Percentiles rank a stretch among this genome's conserved stretches.
Evolutionary conservation across 2,113 vertebrate genomes (phyloP).

Genomic region (Sinocyclocheilus rhinocerous): DNA sequence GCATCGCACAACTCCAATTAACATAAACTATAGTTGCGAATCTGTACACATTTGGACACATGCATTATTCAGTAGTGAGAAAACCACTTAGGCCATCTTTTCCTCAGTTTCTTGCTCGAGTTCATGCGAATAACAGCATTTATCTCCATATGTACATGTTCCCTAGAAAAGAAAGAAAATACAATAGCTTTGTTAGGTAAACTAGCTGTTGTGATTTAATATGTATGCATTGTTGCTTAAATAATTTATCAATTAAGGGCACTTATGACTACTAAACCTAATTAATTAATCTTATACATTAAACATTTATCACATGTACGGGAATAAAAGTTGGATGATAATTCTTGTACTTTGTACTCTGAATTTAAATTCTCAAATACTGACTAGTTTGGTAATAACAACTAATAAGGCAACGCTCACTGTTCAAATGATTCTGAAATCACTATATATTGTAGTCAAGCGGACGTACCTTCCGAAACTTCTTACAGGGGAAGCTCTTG

Average conservation of each 20-base stretch:
- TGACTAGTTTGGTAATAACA: neutral
- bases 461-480: constrained; percentile 79
- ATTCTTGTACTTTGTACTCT: neutral
- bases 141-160: constrained; percentile 73
- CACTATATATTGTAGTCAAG: neutral
- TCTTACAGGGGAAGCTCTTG: constrained; percentile 84
- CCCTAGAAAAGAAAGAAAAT: constrained; percentile 71
- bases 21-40: neutral
- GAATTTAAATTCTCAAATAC: neutral
- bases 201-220: neutral
- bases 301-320: neutral
- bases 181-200: neutral
- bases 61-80: neutral
- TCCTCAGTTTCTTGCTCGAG: constrained; percentile 34
- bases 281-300: neutral
- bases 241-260: neutral
- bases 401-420: neutral
- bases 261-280: neutral
- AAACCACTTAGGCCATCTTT: neutral
- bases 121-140: constrained; percentile 82
- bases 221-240: neutral
- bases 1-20: neutral
- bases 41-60: neutral
- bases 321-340: neutral
- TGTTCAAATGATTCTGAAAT: neutral